Conservation (phyloP, 2,113 vertebrate genomes). For the Coptodon rendalli region DNA sequence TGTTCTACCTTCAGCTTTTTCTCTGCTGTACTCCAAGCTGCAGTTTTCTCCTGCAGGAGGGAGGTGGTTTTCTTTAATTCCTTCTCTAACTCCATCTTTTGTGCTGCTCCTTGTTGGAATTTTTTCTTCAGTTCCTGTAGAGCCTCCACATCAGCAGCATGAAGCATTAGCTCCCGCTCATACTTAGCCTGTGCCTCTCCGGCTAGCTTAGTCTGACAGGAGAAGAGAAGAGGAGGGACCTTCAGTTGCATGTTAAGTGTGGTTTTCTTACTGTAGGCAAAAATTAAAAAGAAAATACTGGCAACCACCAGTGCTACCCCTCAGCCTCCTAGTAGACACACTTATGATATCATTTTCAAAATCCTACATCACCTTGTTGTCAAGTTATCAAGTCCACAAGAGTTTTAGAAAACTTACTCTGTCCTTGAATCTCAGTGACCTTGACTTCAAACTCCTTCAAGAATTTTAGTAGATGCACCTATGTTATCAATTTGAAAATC, state of each 20-base stretch:
- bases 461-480: not conserved
- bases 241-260: not conserved
- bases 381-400: not conserved
- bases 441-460: not conserved
- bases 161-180: slow-evolving; percentile 92
- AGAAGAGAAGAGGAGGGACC: accelerated
- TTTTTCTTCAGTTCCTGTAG: slow-evolving; percentile 87
- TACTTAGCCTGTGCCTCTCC: slow-evolving; percentile 93
- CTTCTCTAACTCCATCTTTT: slow-evolving; percentile 83
- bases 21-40: slow-evolving; percentile 79
- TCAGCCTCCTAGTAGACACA: not conserved
- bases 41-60: slow-evolving; percentile 75
- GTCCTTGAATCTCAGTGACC: not conserved
- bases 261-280: not conserved
- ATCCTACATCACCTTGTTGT: not conserved
- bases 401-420: not conserved
- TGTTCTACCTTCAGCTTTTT: slow-evolving; percentile 78
- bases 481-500: not conserved
- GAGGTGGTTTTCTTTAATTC: slow-evolving; percentile 76
- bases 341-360: not conserved
- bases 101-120: slow-evolving; percentile 64
- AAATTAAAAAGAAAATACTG: not conserved
- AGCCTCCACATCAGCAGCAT: slow-evolving; percentile 91
- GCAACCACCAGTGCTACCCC: not conserved
- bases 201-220: slow-evolving; percentile 82